Evolutionary conservation across 2,113 vertebrate genomes (phyloP).

Genomic region (Agapornis roseicollis): DNA sequence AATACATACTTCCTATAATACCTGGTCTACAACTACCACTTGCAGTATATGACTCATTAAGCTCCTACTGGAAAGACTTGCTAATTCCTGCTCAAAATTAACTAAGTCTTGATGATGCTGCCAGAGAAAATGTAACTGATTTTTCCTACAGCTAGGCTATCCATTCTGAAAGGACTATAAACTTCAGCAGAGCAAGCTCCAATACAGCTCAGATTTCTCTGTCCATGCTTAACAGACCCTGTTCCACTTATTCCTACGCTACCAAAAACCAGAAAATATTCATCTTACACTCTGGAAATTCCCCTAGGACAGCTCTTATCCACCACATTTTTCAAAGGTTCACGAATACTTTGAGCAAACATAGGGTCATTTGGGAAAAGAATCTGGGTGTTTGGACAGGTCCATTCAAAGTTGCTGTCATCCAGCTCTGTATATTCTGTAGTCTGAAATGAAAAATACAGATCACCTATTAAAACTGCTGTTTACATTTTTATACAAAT

Average conservation of each 20-base stretch:
- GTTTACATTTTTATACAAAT: not conserved
- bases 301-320: slow-evolving; percentile 94
- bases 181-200: not conserved
- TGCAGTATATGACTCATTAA: not conserved
- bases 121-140: not conserved
- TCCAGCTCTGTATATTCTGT: slow-evolving; percentile 87
- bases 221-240: not conserved
- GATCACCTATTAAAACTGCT: not conserved
- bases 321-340: slow-evolving; percentile 94
- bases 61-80: not conserved
- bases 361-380: slow-evolving; percentile 93
- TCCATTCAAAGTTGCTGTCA: slow-evolving; percentile 97
- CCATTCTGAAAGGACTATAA: not conserved
- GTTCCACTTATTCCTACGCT: not conserved
- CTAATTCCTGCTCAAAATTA: not conserved
- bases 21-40: not conserved
- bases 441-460: slow-evolving; percentile 63
- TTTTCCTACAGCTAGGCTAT: not conserved
- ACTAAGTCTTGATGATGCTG: not conserved
- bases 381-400: slow-evolving; percentile 95
- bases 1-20: not conserved
- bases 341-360: slow-evolving; percentile 91
- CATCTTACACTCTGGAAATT: slow-evolving; percentile 76
- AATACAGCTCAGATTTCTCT: not conserved
- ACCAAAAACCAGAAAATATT: not conserved